A percentile compares a stretch with the other conserved stretches of the same genome.
Conservation (phyloP, 2,113 vertebrate genomes). For the Panthera tigris region DNA sequence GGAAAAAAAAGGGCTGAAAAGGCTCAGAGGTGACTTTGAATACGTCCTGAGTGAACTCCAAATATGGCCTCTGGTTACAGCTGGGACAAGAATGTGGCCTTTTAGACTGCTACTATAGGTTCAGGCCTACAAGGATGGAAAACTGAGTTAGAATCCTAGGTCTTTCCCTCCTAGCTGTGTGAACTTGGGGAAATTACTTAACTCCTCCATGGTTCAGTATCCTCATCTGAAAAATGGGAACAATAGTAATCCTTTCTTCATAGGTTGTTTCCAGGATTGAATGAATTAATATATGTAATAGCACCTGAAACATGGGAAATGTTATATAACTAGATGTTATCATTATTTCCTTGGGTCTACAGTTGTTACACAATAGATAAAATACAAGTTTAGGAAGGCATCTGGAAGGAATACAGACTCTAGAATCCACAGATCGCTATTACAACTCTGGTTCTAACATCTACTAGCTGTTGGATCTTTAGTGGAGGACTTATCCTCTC, state of each 20-base stretch:
- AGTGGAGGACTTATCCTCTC: not conserved
- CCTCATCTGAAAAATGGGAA: not conserved
- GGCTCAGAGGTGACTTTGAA: not conserved
- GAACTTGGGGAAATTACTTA: not conserved
- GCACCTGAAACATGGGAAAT: not conserved
- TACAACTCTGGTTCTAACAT: not conserved
- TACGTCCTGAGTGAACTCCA: not conserved
- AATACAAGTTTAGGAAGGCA: not conserved
- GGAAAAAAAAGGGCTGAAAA: not conserved
- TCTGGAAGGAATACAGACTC: not conserved
- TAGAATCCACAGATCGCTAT: not conserved
- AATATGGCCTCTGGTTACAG: not conserved
- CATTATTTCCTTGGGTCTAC: not conserved
- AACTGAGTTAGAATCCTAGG: not conserved
- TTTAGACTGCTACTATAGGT: not conserved
- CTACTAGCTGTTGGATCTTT: not conserved
- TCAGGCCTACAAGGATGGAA: not conserved
- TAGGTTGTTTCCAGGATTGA: not conserved
- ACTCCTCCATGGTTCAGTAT: not conserved
- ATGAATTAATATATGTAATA: not conserved
- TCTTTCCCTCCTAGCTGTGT: not conserved
- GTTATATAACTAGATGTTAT: not conserved
- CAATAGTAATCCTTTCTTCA: not conserved
- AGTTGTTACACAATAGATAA: not conserved
- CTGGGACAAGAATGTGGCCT: not conserved